Evolutionary conservation across 2,797 vertebrate species (phyloP), one percentile per base, ranked within the genome.

Genomic region (Thaleichthys pacificus): DNA sequence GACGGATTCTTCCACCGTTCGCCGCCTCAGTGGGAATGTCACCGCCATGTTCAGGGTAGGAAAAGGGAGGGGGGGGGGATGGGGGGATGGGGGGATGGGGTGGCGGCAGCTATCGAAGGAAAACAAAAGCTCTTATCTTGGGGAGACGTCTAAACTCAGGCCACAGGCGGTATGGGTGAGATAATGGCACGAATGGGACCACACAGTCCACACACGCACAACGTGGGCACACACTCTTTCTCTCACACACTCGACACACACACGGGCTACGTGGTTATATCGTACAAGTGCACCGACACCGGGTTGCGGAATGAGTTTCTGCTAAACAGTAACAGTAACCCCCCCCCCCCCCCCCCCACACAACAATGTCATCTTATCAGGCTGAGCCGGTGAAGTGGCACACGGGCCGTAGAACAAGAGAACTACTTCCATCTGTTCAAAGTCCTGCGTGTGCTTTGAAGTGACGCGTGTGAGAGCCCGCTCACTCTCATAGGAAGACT

Each of bases 401-500:
- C 61, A 11, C 24, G 30, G 17, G n/a, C 28, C 61, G 3, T n/a
- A 64, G 17, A 32, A 21, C 30, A 64, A 38, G 35, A 74, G 38
- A 49, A 28, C 66, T 56, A 68, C 68, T 74, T 68, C 64, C 51
- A 56, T 61, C n/a, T 67, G 72, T 75, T 77, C 65, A 80, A 70
- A 75, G 75, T 63, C 66, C 58, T 62, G 61, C 28, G 69, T 56
- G 47, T 28, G 70, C 76, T 76, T 82, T 80, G 68, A 78, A 78
- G 76, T 78, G 76, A 61, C 68, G 63, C 60, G 60, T 63, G 47
- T 8, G 47, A 24, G 49, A 32, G 51, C 17, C 51, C 56, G 49
- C 24, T 77, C 65, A 68, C 78, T 85, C 84, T 86, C 79, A 72
- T 79, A 89, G 88, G 88, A 90, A 87, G 87, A 85, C 80, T 49